Evolutionary conservation across 2,888 invertebrate species (phyloP), one percentile per base, ranked within the genome.

Genomic region (Monopis laevigella): DNA sequence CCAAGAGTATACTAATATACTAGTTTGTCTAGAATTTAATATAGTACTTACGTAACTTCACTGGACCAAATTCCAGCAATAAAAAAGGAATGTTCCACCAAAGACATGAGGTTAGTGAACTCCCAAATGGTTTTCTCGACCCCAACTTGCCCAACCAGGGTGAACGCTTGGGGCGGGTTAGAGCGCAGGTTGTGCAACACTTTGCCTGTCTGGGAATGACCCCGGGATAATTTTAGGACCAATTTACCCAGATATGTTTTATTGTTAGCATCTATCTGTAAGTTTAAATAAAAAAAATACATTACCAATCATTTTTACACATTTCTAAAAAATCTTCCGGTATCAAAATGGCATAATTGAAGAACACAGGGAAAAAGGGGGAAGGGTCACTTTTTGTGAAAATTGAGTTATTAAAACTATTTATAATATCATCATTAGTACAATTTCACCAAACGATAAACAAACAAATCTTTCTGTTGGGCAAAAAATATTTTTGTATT

Each of bases 191-290:
- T 78, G 44, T 72, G 69, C 1, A 80, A 48, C 1, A 80, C 77
- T 51, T 75, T 77, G 0, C 59, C 49, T 0, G 77, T 61, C 51
- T 78, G 81, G 0, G 81, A 80, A 46, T 77, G 77, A 0, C 82
- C 82, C 1, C 81, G 54, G 0, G 82, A 77, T 0, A 82, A 52
- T 45, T 78, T 78, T 1, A 81, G 58, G 0, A 82, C 77, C 5
- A 82, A 43, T 41, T 77, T 78, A 0, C 78, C 74, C 16, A 81
- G 48, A 45, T 71, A 74, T 0, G 73, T 74, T 29, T 77, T 80
- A 53, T 82, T 82, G 58, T 73, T 78, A 0, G 78, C 75, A 36
- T 81, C 80, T 39, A 82, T 80, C 82, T 82, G 62, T 19, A 57
- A 60, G 29, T 24, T 24, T 24, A 24, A 24, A 24, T 24, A 5